Percentiles rank a stretch among this genome's conserved stretches.
These are phyloP conservation scores for Branchinecta sandiegonensis DNA, from an alignment of 2,888 invertebrate genomes.

Conservation along the genomic window DNA sequence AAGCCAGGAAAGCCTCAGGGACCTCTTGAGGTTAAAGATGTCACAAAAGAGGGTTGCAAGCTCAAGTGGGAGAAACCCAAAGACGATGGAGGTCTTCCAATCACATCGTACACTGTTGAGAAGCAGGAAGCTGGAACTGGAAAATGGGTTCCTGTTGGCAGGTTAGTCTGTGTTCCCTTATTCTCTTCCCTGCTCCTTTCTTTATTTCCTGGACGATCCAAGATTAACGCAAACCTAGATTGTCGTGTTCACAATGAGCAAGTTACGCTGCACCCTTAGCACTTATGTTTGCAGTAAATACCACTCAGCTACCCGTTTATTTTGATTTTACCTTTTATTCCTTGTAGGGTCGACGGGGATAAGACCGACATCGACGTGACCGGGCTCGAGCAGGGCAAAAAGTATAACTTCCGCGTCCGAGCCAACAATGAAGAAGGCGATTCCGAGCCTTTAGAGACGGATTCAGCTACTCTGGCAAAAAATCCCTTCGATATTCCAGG, in stretches of 20 bases:
- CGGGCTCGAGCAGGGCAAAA: constrained; percentile 83
- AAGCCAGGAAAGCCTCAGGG: constrained; percentile 79
- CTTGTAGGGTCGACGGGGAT: constrained; percentile 41
- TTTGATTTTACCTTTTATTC: constrained; percentile 17
- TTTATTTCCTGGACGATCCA: too few relatives aligned
- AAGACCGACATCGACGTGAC: constrained; percentile 66
- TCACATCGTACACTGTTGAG: constrained; percentile 80
- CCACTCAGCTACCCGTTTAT: too few relatives aligned
- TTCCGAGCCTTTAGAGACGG: constrained; percentile 84
- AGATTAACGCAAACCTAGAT: too few relatives aligned
- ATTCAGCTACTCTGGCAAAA: constrained; percentile 77
- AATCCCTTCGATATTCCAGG: constrained; percentile 88
- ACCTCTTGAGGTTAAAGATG: constrained; percentile 73
- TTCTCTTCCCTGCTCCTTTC: too few relatives aligned
- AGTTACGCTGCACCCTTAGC: too few relatives aligned
- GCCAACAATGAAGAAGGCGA: constrained; percentile 95
- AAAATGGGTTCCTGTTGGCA: constrained; percentile 66
- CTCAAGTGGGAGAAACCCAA: constrained; percentile 88
- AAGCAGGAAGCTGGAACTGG: constrained; percentile 82
- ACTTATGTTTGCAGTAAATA: too few relatives aligned
- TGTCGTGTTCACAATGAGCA: too few relatives aligned
- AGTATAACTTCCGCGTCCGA: constrained; percentile 93
- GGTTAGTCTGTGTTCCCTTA: constrained; percentile 3
- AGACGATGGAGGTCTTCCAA: constrained; percentile 85
- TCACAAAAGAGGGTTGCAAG: constrained; percentile 86